Percentiles rank a stretch among this genome's conserved stretches.
These are phyloP conservation scores for Ctenopoma kingsleyae DNA, from an alignment of 2,797 vertebrate genomes.

Conservation along the genomic window DNA sequence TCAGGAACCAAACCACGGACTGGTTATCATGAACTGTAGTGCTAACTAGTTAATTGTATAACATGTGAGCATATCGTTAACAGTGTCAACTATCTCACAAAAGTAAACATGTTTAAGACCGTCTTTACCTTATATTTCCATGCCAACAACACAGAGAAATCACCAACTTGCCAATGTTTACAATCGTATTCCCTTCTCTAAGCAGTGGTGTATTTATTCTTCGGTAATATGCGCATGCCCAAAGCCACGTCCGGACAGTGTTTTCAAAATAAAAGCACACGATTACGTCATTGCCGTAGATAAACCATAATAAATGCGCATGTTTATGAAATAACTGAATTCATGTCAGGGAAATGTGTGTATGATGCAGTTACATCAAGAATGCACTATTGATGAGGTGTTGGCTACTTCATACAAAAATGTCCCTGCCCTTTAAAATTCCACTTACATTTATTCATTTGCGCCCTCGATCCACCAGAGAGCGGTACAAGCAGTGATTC, in stretches of 20 bases:
- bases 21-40: conserved; percentile 9
- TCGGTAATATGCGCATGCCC: conserved; percentile 56
- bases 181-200: conserved; percentile 42
- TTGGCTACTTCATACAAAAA: not conserved
- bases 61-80: not conserved
- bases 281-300: conserved; percentile 38
- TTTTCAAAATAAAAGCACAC: conserved; percentile 65
- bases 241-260: conserved; percentile 38
- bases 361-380: not conserved
- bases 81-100: not conserved
- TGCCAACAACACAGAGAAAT: conserved; percentile 51
- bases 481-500: not conserved
- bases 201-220: conserved; percentile 48
- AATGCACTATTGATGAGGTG: not conserved
- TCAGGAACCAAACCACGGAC: conserved; percentile 5
- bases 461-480: not conserved
- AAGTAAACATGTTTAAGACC: rapidly evolving
- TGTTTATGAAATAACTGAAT: too few species aligned
- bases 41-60: conserved; percentile 30
- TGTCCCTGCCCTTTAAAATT: not conserved
- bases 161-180: conserved; percentile 61
- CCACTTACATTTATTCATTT: not conserved
- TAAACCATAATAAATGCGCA: too few species aligned
- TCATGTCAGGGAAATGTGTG: too few species aligned
- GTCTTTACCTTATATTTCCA: conserved; percentile 80